These are phyloP conservation scores for Trachelus troglodyta DNA, from an alignment of 2,888 invertebrate species.

Conservation along the genomic window DNA sequence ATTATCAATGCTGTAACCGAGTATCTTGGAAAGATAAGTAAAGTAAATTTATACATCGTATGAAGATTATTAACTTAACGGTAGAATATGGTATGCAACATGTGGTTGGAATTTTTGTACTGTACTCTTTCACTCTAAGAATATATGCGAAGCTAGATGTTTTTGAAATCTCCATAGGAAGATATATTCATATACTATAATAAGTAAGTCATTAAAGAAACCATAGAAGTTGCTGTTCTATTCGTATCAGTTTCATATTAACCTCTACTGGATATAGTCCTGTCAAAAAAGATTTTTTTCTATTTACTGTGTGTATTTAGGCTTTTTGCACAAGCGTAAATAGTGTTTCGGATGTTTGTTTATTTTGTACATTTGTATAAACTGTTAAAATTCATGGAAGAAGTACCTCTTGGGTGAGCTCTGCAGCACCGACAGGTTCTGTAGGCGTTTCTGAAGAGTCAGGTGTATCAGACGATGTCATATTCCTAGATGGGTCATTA, in stretches of 20 bases:
- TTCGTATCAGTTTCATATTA: not conserved
- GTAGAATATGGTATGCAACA: not conserved
- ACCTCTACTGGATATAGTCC: not conserved
- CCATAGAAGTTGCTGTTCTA: not conserved
- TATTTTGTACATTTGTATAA: not conserved
- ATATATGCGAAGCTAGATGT: not conserved
- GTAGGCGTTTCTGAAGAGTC: conserved; percentile 41
- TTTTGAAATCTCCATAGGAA: not conserved
- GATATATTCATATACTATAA: not conserved
- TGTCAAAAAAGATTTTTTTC: not conserved
- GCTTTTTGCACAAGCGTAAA: not conserved
- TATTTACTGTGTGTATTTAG: not conserved
- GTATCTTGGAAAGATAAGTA: not conserved
- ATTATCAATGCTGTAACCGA: not conserved
- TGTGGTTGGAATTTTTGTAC: too few species aligned
- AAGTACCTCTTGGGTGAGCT: conserved; percentile 67
- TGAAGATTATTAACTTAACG: not conserved
- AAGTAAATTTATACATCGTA: not conserved
- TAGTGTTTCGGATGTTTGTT: not conserved
- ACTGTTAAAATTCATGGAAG: not conserved
- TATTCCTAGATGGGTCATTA: conserved; percentile 41
- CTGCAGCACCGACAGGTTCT: conserved; percentile 47
- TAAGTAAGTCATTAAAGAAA: not conserved
- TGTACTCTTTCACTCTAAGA: too few species aligned
- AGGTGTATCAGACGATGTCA: conserved; percentile 44